Evolutionary conservation across 2,888 invertebrate species (phyloP).

Genomic region (Neuroscelio doddi): DNA sequence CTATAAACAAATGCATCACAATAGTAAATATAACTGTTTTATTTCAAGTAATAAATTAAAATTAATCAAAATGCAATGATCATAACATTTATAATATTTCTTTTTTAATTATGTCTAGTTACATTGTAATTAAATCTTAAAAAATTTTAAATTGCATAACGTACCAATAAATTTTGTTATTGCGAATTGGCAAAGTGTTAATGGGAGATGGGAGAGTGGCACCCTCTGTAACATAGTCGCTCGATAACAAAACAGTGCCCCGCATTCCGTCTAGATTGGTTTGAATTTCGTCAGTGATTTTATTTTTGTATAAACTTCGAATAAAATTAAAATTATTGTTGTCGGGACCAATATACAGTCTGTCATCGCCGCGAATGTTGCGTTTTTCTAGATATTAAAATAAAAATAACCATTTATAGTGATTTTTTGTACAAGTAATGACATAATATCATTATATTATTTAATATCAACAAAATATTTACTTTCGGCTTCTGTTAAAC

Average conservation of each 20-base stretch:
- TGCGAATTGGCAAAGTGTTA: constrained; percentile 76
- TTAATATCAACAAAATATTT: constrained; percentile 60
- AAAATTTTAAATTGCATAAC: constrained; percentile 41
- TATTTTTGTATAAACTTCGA: constrained; percentile 79
- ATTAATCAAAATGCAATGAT: not conserved
- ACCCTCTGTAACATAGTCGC: constrained; percentile 79
- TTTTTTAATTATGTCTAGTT: too few species aligned
- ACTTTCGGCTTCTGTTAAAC: constrained; percentile 89
- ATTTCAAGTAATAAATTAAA: too few species aligned
- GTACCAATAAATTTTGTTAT: constrained; percentile 73
- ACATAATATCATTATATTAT: too few species aligned
- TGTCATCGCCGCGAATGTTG: constrained; percentile 90
- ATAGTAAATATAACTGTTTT: too few species aligned
- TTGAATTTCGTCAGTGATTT: constrained; percentile 75
- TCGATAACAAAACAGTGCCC: constrained; percentile 84
- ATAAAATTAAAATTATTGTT: constrained; percentile 83
- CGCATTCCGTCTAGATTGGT: constrained; percentile 86
- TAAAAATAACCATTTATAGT: too few species aligned
- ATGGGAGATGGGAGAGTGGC: constrained; percentile 83
- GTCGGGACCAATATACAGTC: constrained; percentile 86
- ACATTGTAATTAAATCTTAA: not conserved
- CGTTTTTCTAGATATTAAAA: constrained; percentile 78
- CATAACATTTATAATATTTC: too few species aligned
- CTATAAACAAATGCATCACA: too few species aligned
- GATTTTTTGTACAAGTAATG: too few species aligned